These are phyloP conservation scores for Acrocyrtus sp. DNA, from an alignment of 2,888 invertebrate species.

Conservation along the genomic window DNA sequence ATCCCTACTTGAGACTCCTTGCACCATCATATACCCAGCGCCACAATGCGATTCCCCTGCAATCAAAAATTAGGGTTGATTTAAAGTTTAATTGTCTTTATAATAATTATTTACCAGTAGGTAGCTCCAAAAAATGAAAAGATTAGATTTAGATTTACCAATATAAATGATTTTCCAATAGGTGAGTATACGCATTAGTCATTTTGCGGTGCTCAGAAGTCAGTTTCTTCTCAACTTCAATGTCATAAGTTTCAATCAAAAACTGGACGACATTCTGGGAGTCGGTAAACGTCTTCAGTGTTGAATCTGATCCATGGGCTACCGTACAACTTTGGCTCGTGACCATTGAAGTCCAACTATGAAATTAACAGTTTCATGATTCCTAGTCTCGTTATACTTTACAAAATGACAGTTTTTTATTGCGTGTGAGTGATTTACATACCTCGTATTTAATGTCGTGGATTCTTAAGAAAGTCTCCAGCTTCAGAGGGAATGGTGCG, in stretches of 20 bases:
- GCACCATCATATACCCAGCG: constrained; percentile 62
- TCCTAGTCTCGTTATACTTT: background rate
- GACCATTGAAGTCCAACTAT: constrained; percentile 51
- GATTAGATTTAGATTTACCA: constrained; percentile 47
- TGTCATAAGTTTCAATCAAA: constrained; percentile 41
- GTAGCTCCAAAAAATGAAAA: too few relatives aligned
- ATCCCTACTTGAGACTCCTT: constrained; percentile 31
- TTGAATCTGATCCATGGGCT: constrained; percentile 58
- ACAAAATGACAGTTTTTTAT: background rate
- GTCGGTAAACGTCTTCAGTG: constrained; percentile 57
- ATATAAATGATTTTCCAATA: constrained; percentile 60
- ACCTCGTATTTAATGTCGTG: constrained; percentile 58
- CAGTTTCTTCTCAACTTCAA: constrained; percentile 28
- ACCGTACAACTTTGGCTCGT: constrained; percentile 45
- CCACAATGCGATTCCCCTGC: constrained; percentile 60
- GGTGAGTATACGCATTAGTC: constrained; percentile 53
- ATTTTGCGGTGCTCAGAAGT: constrained; percentile 36
- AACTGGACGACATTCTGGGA: constrained; percentile 55
- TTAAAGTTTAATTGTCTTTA: background rate
- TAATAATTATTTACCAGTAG: too few relatives aligned
- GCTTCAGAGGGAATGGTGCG: constrained; percentile 59
- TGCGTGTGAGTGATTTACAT: background rate
- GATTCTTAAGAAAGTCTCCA: constrained; percentile 59
- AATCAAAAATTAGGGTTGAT: constrained; percentile 3
- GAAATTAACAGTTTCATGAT: too few relatives aligned